Percentiles rank a stretch among this genome's conserved stretches.
Conservation (phyloP, 2,113 vertebrate species). For the Ctenodactylus gundi region DNA sequence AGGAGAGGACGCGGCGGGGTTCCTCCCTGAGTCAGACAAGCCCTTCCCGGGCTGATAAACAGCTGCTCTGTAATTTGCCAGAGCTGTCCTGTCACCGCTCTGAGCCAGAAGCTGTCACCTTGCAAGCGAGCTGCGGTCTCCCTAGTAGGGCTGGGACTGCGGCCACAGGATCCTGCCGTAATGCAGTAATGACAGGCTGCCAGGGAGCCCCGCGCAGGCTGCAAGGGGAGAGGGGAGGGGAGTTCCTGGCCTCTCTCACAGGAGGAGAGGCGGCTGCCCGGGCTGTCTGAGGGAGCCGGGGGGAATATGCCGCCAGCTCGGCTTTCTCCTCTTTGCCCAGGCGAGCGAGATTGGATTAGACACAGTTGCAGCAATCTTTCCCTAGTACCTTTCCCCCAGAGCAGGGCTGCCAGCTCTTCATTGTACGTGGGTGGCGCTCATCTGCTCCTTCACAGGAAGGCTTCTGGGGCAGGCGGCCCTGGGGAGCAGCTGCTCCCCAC, state of each 20-base stretch:
- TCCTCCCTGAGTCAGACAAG: slow-evolving; percentile 32
- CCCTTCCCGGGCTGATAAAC: background rate
- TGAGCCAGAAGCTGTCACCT: background rate
- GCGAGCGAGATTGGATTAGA: slow-evolving; percentile 1
- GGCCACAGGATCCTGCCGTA: slow-evolving; percentile 37
- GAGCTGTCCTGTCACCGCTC: background rate
- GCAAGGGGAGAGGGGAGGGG: background rate
- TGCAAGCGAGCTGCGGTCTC: background rate
- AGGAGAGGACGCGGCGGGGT: background rate
- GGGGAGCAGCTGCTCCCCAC: background rate
- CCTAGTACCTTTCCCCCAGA: background rate
- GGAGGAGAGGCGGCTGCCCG: background rate
- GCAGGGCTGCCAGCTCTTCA: background rate
- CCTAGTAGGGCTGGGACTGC: background rate
- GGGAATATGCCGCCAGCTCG: rapidly evolving
- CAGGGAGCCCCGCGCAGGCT: background rate
- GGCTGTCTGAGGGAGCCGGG: background rate
- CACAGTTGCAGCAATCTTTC: background rate
- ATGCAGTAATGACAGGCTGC: slow-evolving; percentile 67
- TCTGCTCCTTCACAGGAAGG: background rate
- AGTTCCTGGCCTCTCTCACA: background rate
- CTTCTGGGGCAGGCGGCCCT: slow-evolving; percentile 3
- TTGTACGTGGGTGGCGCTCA: background rate
- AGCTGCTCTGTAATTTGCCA: background rate
- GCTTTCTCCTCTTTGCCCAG: background rate